Base-by-base conservation (phyloP, 2,797 vertebrate genomes). In the Alauda arvensis region DNA sequence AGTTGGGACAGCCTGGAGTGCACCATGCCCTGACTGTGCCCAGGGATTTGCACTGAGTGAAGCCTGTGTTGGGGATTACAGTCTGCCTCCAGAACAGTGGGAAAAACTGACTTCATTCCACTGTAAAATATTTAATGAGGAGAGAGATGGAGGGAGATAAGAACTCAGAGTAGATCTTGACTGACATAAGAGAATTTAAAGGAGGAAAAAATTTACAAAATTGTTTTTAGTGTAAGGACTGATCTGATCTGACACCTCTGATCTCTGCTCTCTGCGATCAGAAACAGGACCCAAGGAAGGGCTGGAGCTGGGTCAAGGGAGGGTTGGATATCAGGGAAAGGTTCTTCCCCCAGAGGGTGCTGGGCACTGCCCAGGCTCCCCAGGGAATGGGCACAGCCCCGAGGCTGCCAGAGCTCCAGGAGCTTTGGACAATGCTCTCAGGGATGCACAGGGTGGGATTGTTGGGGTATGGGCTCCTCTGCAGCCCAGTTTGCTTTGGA, bases 361-460 rank as follows among this genome's bases (percentile, higher is more conserved):
- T 72, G 42, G 20, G 43, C 37, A 26, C 31, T 72, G 26, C 4
- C 5, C 68, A 65, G 68, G 34, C 34, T 56, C 31, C 31, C 21
- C 51, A 34, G 68, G 37, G 37, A 63, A 42, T 69, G 46, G 34
- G 2, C 31, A 18, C 4, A 0, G 43, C 59, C 59, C 59, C 1
- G 0, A 42, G 51, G 59, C 59, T 81, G 49, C 24, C 67, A 56
- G 49, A 48, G 42, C 59, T 56, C 17, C 34, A 25, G 51, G 34
- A 42, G 34, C 0, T 31, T 71, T 63, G 31, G 42, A 24, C 34
- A 81, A 0, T 0, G 0, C 43, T 42, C 3, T 2, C 31, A 12
- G 25, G 31, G 37, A 8, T 34, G 31, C 34, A 0, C 67, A 63
- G 43, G 43, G 21, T 63, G 37, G 34, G 31, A 8, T 34, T 55